These are phyloP conservation scores for Amia ocellicauda DNA, from an alignment of 2,113 vertebrate species.

Conservation along the genomic window DNA sequence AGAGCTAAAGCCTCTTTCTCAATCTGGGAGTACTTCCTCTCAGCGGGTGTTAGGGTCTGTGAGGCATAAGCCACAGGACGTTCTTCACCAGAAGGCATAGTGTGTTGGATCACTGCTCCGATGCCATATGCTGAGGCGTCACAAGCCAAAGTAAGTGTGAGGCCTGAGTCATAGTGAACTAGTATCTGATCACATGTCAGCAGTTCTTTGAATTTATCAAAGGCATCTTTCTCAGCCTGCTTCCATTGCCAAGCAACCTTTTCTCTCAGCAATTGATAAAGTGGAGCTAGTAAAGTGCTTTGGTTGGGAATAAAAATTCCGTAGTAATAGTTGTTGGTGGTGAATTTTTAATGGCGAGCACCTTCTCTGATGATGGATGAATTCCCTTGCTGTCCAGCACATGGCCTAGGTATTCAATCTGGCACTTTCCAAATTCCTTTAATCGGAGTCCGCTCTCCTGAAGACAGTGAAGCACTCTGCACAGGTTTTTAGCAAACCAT, in stretches of 20 bases:
- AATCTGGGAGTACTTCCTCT: constrained; percentile 14
- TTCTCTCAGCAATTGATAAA: constrained; percentile 12
- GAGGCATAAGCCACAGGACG: constrained; percentile 18
- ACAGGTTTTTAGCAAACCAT: too few species aligned
- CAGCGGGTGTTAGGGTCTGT: constrained; percentile 9
- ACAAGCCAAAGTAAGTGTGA: constrained; percentile 15
- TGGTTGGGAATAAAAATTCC: constrained; percentile 18
- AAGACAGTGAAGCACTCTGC: neutral
- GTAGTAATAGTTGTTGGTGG: constrained; percentile 9
- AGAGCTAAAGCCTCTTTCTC: constrained; percentile 13
- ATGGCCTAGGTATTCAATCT: neutral
- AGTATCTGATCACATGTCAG: constrained; percentile 15
- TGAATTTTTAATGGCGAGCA: neutral
- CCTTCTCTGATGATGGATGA: too few species aligned
- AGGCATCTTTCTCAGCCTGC: neutral
- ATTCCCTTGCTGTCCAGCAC: neutral
- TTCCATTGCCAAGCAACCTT: constrained; percentile 15
- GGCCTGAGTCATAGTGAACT: constrained; percentile 13
- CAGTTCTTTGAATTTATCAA: constrained; percentile 21
- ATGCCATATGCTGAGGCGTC: constrained; percentile 23
- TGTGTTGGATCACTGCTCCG: constrained; percentile 24
- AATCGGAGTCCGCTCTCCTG: neutral
- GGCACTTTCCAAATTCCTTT: neutral
- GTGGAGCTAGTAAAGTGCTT: constrained; percentile 11
- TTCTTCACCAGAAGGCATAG: constrained; percentile 1